Percentiles rank a stretch among this genome's conserved stretches.
Evolutionary conservation across 1,140 invertebrate genomes (phyloP).

Genomic region (Papilio xuthus): DNA sequence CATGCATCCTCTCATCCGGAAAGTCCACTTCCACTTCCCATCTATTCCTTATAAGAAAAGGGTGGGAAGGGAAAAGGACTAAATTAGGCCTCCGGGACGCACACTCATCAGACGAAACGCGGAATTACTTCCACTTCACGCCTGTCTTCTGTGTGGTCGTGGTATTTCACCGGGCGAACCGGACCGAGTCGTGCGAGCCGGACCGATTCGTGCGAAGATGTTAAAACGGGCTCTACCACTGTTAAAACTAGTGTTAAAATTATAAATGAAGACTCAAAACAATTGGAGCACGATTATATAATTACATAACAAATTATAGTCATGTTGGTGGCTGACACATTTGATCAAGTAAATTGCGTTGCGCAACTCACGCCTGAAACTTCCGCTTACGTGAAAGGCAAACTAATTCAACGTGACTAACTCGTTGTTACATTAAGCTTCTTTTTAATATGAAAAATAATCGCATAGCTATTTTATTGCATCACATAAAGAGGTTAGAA

Average conservation of each 20-base stretch:
- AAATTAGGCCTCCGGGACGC: too few relatives aligned
- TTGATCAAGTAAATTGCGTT: constrained; percentile 31
- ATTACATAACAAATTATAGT: not conserved
- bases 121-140: too few relatives aligned
- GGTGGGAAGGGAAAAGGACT: too few relatives aligned
- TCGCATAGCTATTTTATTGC: not conserved
- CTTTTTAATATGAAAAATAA: not conserved
- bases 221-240: too few relatives aligned
- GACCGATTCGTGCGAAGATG: too few relatives aligned
- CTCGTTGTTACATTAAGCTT: constrained; percentile 10
- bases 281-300: not conserved
- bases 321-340: constrained; percentile 1
- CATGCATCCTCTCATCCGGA: too few relatives aligned
- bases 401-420: constrained; percentile 30
- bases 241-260: not conserved
- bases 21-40: too few relatives aligned
- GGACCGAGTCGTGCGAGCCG: too few relatives aligned
- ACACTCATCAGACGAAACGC: too few relatives aligned
- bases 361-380: constrained; percentile 17
- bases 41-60: too few relatives aligned
- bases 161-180: too few relatives aligned
- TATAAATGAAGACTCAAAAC: not conserved
- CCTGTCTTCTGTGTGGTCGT: too few relatives aligned
- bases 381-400: constrained; percentile 33
- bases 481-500: not conserved